These are phyloP conservation scores for Drosophila chauvacae DNA, from an alignment of 1,140 invertebrate genomes.

Conservation along the genomic window DNA sequence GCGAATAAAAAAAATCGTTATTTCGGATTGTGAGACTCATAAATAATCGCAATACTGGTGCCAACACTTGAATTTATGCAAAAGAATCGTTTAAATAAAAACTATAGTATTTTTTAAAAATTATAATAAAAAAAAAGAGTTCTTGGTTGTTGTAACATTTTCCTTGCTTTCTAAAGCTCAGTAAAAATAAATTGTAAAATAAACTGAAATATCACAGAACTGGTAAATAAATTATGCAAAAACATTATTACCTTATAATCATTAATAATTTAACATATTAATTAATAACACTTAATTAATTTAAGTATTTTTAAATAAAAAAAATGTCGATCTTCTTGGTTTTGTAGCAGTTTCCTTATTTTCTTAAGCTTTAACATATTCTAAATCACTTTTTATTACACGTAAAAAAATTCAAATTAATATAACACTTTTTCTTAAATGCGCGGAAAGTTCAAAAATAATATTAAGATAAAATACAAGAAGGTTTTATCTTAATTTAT, in stretches of 20 bases:
- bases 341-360: background rate
- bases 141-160: no score
- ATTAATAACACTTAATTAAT: background rate
- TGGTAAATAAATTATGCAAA: background rate
- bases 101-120: no score
- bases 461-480: no score
- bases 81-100: background rate
- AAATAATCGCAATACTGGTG: constrained; percentile 29
- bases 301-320: background rate
- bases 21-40: constrained; percentile 40
- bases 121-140: no score
- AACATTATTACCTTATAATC: background rate
- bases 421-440: background rate
- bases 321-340: background rate
- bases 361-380: background rate
- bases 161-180: no score
- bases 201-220: no score
- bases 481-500: background rate
- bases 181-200: no score
- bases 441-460: no score
- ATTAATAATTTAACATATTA: background rate
- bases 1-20: constrained; percentile 21
- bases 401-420: background rate
- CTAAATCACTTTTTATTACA: background rate
- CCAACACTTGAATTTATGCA: background rate